Conservation (phyloP, 2,888 invertebrate genomes). For the Lymantria monacha region DNA sequence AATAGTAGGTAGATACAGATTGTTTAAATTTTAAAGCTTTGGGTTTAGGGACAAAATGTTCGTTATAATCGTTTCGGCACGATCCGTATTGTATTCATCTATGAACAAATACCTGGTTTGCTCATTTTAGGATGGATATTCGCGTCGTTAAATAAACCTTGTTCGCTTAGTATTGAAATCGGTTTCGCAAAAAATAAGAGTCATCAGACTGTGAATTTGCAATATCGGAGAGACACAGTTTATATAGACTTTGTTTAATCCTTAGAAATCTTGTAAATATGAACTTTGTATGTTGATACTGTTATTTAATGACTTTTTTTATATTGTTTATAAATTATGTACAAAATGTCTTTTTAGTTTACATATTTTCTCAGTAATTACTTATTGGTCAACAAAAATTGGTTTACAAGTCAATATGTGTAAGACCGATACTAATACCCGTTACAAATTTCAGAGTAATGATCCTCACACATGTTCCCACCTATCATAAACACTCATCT, state of each 20-base stretch:
- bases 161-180: no score
- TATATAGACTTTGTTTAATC: no score
- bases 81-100: conserved; percentile 39
- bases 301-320: no score
- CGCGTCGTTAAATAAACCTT: conserved; percentile 2
- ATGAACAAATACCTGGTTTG: conserved; percentile 22
- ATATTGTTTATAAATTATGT: no score
- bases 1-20: conserved; percentile 25
- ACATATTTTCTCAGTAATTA: no score
- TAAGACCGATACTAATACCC: conserved; percentile 17
- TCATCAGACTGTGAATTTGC: no score
- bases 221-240: no score
- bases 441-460: conserved; percentile 34
- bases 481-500: conserved; percentile 69
- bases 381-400: no score
- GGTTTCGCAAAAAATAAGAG: no score
- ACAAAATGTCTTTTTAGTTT: no score
- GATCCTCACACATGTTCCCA: conserved; percentile 26
- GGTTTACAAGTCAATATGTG: background rate
- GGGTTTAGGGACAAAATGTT: conserved; percentile 42
- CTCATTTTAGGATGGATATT: conserved; percentile 18
- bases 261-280: no score
- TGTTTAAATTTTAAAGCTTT: conserved; percentile 53
- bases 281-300: no score
- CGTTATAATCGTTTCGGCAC: conserved; percentile 59